Base-by-base conservation (phyloP, 2,797 vertebrate genomes). In the Neopelma chrysocephalum region DNA sequence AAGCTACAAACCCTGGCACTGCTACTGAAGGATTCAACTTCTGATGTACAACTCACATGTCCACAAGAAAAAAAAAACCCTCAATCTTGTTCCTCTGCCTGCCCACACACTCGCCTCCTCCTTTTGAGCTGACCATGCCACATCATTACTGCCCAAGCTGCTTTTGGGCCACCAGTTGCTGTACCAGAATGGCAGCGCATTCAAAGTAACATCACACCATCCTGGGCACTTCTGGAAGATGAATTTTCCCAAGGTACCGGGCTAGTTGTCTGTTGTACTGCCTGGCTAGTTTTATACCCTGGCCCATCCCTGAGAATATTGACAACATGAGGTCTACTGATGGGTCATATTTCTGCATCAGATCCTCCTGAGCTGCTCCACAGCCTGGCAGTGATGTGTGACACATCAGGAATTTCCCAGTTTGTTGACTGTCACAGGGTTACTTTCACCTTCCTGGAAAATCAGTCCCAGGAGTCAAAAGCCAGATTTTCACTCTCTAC, bases 371-470 rank as follows among this genome's bases (percentile, higher is more conserved):
- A 87, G 65, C 64, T 66, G 29, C 90, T 76, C 86, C 62, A 86
- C 68, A 29, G 50, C 32, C 69, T 65, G 54, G 87, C 78, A 80
- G 60, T 47, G 81, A 82, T 40, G n/a, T 51, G 86, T 65, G 70
- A 82, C 89, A 60, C 45, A 91, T 94, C 82, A 92, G 79, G 86
- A 93, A 89, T 90, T 92, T 90, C 89, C 92, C 84, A 73, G 5
- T 87, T 82, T 87, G 78, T 92, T 92, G 92, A 26, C 84, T 92
- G 83, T 77, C 90, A 94, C 81, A 77, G 78, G 32, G 84, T 89
- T 93, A 78, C 68, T 85, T 94, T 92, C 89, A 85, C 89, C 86
- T 92, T 90, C 22, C 29, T 36, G 48, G 81, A 93, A 96, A 94
- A 92, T 80, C 86, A 85, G 86, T 91, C 92, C 81, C 92, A 70